Evolutionary conservation across 1,140 invertebrate species (phyloP).

Genomic region (Aphaenogaster rudis): DNA sequence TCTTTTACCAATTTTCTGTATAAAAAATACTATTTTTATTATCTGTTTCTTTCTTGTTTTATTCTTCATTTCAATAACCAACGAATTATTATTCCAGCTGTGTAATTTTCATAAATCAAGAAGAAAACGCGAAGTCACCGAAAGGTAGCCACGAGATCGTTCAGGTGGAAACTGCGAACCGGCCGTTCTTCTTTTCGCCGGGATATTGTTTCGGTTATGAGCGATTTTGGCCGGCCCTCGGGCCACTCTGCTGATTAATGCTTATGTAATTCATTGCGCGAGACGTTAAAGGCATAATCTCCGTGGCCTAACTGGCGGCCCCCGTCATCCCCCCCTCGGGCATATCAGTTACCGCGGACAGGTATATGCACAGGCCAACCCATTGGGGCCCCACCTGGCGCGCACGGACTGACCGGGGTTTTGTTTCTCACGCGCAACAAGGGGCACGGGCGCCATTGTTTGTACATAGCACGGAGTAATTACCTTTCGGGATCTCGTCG

Average conservation of each 20-base stretch:
- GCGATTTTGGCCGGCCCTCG: constrained; percentile 76
- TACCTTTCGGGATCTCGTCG: constrained; percentile 82
- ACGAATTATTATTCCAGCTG: not conserved
- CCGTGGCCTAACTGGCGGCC: constrained; percentile 67
- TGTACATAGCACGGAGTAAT: constrained; percentile 85
- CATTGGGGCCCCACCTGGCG: constrained; percentile 56
- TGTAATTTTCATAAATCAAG: constrained; percentile 45
- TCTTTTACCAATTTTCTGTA: not conserved
- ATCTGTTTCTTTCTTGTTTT: not conserved
- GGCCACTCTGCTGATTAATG: constrained; percentile 83
- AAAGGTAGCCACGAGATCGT: constrained; percentile 50
- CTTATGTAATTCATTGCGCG: constrained; percentile 85
- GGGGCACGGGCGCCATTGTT: constrained; percentile 83
- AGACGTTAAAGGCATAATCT: constrained; percentile 84
- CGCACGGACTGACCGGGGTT: constrained; percentile 68
- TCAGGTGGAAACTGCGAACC: constrained; percentile 27
- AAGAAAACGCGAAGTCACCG: constrained; percentile 46
- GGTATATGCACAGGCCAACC: constrained; percentile 63
- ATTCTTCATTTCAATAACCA: not conserved
- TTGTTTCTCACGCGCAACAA: constrained; percentile 85
- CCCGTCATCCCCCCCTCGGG: not conserved
- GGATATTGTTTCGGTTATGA: constrained; percentile 77
- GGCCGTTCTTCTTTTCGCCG: constrained; percentile 24
- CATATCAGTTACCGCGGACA: constrained; percentile 80
- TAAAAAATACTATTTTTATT: not conserved